A percentile compares a stretch with the other conserved stretches of the same genome.
phyloP scores from a whole-genome alignment of 2,113 vertebrate species.

The Clarias macrocephalus region DNA sequence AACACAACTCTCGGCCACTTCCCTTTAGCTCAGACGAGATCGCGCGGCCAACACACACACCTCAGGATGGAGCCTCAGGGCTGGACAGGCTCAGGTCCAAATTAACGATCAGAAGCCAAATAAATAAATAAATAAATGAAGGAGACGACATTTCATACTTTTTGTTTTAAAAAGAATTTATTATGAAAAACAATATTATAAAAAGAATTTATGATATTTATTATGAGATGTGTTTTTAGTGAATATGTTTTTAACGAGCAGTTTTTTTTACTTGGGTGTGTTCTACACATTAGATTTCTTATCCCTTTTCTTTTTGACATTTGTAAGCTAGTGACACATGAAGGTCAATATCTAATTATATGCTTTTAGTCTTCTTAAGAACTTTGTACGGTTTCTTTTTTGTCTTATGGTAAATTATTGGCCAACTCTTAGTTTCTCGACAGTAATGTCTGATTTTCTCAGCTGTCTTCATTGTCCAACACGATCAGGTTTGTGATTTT shows the following conservation, averaged over 20 bases:
- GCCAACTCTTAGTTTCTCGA: not conserved
- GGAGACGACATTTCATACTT: not conserved
- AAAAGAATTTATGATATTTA: too few species aligned
- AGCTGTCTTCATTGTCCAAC: not conserved
- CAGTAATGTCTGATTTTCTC: not conserved
- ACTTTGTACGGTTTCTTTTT: not conserved
- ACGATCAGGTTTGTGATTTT: not conserved
- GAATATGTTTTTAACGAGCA: too few species aligned
- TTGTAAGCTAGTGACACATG: not conserved
- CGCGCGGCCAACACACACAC: not conserved
- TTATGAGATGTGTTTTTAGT: too few species aligned
- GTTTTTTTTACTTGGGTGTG: not conserved
- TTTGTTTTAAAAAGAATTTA: not conserved
- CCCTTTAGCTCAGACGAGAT: conserved; percentile 2
- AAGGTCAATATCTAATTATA: not conserved
- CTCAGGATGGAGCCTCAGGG: not conserved
- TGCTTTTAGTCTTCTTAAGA: not conserved
- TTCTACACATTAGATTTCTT: not conserved
- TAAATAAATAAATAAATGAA: not conserved
- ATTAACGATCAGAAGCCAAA: not conserved
- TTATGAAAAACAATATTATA: too few species aligned
- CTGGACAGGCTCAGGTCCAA: not conserved
- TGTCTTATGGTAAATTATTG: not conserved
- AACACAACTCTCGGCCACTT: conserved; percentile 14
- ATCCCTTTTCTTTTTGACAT: not conserved